These are phyloP conservation scores for Malthinus seriepunctatus DNA, from an alignment of 2,888 invertebrate species.

Conservation along the genomic window DNA sequence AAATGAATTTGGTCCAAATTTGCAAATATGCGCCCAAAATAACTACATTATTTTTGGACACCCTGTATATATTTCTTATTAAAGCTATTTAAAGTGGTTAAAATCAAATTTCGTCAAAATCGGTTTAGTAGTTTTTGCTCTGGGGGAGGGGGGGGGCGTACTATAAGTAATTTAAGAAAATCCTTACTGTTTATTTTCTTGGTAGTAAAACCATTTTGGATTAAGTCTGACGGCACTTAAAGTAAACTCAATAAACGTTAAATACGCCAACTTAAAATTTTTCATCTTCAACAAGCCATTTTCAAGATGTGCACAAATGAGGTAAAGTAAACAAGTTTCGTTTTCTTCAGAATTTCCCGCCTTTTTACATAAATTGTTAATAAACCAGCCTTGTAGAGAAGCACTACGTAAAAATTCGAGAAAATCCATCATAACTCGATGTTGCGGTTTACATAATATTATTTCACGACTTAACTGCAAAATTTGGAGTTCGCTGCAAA, in stretches of 20 bases:
- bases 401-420: slow-evolving; percentile 24
- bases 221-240: slow-evolving; percentile 38
- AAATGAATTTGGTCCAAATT: no score
- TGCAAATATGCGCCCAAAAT: no score
- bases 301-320: slow-evolving; percentile 39
- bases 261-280: slow-evolving; percentile 29
- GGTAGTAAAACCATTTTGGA: slow-evolving; percentile 34
- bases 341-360: not conserved
- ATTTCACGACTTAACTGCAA: slow-evolving; percentile 22
- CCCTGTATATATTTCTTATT: no score
- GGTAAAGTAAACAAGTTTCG: slow-evolving; percentile 38
- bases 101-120: no score
- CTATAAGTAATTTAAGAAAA: not conserved
- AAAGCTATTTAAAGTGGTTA: no score
- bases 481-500: slow-evolving; percentile 11
- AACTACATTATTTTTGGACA: no score
- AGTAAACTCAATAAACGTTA: slow-evolving; percentile 37
- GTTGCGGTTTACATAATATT: slow-evolving; percentile 21
- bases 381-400: slow-evolving; percentile 33
- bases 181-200: slow-evolving; percentile 31
- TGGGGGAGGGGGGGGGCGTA: no score
- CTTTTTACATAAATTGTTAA: slow-evolving; percentile 37
- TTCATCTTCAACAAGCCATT: slow-evolving; percentile 30
- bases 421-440: slow-evolving; percentile 19
- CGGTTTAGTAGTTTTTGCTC: no score